Evolutionary conservation across 2,113 vertebrate species (phyloP).

Genomic region (Salminus brasiliensis): DNA sequence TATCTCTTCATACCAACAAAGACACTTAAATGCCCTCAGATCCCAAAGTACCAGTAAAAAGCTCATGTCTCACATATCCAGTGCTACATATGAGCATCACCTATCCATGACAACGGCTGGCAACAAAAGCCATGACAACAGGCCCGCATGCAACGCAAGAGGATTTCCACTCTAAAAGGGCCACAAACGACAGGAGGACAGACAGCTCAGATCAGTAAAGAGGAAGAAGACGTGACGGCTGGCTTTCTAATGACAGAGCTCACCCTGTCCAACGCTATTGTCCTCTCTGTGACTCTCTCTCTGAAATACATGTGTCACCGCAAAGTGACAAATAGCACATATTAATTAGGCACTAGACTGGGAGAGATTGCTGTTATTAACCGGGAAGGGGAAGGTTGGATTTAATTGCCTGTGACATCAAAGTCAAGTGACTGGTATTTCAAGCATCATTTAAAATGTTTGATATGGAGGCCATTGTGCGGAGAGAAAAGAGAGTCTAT

Average conservation of each 20-base stretch:
- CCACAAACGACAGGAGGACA: conserved; percentile 34
- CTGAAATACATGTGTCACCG: conserved; percentile 98
- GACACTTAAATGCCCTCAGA: too few species aligned
- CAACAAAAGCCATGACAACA: background rate
- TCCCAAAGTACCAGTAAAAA: background rate
- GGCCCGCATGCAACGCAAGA: background rate
- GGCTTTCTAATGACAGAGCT: conserved; percentile 70
- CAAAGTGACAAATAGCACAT: conserved; percentile 99
- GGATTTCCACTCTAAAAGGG: conserved; percentile 43
- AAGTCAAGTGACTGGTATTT: conserved; percentile 99
- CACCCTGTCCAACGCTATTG: conserved; percentile 70
- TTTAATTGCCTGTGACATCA: conserved; percentile 99
- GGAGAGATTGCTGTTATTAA: conserved; percentile 99
- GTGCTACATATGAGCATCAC: background rate
- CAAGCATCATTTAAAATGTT: conserved; percentile 99
- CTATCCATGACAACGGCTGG: background rate
- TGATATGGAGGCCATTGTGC: conserved; percentile 99
- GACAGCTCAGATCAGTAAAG: conserved; percentile 43
- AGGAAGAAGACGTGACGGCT: conserved; percentile 52
- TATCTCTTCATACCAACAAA: too few species aligned
- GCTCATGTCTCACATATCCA: too few species aligned
- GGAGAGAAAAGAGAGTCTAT: conserved; percentile 97
- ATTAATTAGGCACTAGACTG: conserved; percentile 99
- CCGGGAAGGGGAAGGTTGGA: conserved; percentile 96
- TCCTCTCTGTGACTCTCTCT: conserved; percentile 77